A percentile compares a stretch with the other conserved stretches of the same genome.
Evolutionary conservation across 2,113 vertebrate genomes (phyloP).

Genomic region (Hippocampus mohnikei): DNA sequence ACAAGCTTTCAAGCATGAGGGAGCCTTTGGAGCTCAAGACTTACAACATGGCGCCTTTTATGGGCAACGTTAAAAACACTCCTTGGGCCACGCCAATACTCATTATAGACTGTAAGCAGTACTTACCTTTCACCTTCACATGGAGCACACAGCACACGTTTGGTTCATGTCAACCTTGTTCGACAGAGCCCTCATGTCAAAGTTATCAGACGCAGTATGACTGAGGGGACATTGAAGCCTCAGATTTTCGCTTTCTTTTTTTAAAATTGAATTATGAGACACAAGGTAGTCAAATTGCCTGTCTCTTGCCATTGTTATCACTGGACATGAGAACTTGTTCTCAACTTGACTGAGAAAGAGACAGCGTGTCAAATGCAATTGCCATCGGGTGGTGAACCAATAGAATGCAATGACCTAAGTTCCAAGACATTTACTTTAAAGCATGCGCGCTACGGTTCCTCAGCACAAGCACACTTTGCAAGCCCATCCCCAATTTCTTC

Average conservation of each 20-base stretch:
- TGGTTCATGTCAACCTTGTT: not conserved
- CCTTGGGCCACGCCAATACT: constrained; percentile 44
- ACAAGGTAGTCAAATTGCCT: not conserved
- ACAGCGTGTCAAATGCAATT: no score
- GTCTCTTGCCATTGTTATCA: no score
- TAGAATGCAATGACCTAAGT: no score
- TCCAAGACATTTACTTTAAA: no score
- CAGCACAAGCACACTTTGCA: no score
- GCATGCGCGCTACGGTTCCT: no score
- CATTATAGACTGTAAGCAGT: constrained; percentile 45
- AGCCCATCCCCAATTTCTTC: no score
- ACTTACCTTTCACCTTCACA: not conserved
- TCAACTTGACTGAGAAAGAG: no score
- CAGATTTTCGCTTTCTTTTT: not conserved
- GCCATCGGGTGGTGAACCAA: no score
- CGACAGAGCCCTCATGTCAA: not conserved
- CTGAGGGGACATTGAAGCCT: not conserved
- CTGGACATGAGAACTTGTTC: no score
- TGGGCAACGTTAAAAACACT: constrained; percentile 47
- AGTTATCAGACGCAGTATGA: not conserved
- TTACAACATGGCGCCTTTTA: constrained; percentile 53
- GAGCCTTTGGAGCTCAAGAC: constrained; percentile 39
- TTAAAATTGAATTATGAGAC: not conserved
- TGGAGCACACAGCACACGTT: not conserved
- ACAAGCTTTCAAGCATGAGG: constrained; percentile 31